Evolutionary conservation across 1,140 invertebrate species (phyloP), one percentile per base, ranked within the genome.

Genomic region (Drosophila repletoides): DNA sequence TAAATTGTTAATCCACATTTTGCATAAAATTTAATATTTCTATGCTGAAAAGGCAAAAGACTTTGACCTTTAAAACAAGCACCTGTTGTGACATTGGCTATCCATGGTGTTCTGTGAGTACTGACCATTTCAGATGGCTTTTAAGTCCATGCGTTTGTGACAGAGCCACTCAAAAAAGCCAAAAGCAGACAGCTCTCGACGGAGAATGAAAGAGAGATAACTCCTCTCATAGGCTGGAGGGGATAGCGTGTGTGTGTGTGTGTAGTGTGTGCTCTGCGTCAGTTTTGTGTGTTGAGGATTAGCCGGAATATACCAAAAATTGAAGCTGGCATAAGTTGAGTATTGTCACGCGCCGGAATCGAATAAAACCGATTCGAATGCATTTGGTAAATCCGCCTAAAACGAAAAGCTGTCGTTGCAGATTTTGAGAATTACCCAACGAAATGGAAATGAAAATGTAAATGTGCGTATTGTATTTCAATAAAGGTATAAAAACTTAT

Each of bases 401-500:
- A 65, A 58, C 52, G 38, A 46, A 64, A 53, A 45, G 40, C 38
- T 63, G 45, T 45, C 56, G 22, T 29, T 12, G 10, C 28, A 22
- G 14, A 33, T 41, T 52, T 10, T 6, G 6, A 52, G 49, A 55
- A 17, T 1, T 6, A 10, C n/a, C 15, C 36, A 36, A 41, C 34
- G 43, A 52, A 60, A 46, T 46, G 59, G 22, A 68, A 67, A 48
- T 51, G 36, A 21, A 22, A 56, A 34, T 40, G 53, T 46, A 52
- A 48, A 72, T n/a, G n/a, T n/a, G 65, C 64, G 79, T 79, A 84
- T 84, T 86, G 79, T 72, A 68, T 84, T 79, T 76, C 76, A 81
- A 83, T 81, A 81, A 83, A 72, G 77, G 76, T 83, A 81, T 56
- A 64, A 65, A 38, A 72, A 59, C 58, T 72, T 45, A 51, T n/a